Evolutionary conservation across 2,888 invertebrate genomes (phyloP).

Genomic region (Cantharis rustica): DNA sequence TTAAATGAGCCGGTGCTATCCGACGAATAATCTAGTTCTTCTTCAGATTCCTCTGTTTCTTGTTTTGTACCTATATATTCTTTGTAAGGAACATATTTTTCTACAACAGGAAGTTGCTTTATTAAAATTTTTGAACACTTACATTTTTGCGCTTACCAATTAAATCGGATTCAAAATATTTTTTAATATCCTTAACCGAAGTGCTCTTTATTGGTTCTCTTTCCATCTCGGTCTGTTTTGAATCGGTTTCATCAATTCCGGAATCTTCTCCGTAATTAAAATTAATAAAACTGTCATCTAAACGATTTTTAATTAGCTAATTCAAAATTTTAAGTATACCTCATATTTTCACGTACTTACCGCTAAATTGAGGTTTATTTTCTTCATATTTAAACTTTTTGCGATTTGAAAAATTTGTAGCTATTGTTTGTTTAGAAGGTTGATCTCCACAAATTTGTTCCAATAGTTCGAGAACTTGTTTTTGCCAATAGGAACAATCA

Average conservation of each 20-base stretch:
- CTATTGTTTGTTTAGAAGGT: not conserved
- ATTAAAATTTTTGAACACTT: not conserved
- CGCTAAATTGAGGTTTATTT: not conserved
- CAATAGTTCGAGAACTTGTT: constrained; percentile 1
- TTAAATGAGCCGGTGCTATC: not conserved
- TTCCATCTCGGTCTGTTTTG: not conserved
- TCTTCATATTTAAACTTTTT: not conserved
- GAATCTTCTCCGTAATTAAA: not conserved
- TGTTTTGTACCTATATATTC: not conserved
- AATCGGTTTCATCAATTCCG: not conserved
- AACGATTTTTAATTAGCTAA: not conserved
- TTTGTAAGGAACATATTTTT: constrained; percentile 5
- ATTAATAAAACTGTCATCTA: not conserved
- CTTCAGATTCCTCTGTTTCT: not conserved
- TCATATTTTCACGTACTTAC: not conserved
- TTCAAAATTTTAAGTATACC: not conserved
- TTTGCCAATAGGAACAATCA: not conserved
- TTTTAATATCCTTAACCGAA: not conserved
- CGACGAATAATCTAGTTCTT: not conserved
- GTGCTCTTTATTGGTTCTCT: not conserved
- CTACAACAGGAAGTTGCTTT: not conserved
- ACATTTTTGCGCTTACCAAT: not conserved
- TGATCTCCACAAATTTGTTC: not conserved
- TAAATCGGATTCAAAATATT: not conserved
- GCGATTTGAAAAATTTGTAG: no score